A percentile compares a stretch with the other conserved stretches of the same genome.
Conservation (phyloP, 1,140 invertebrate species). For the Drosophila simulans region DNA sequence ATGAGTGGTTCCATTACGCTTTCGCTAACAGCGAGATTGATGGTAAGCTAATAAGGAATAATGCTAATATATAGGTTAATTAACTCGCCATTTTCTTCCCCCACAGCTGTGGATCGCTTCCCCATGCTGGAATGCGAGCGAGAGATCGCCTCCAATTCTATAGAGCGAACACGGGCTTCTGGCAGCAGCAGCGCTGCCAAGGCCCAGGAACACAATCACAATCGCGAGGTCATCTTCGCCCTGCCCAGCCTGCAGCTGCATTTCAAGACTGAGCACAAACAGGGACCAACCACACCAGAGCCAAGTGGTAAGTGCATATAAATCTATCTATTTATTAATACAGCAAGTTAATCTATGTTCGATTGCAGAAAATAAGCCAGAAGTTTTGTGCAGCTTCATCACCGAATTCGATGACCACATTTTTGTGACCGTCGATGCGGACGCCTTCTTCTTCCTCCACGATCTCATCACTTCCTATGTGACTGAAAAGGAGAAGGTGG, state of each 20-base stretch:
- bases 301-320: slow-evolving; percentile 86
- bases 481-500: slow-evolving; percentile 94
- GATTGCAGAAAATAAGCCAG: slow-evolving; percentile 90
- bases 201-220: slow-evolving; percentile 93
- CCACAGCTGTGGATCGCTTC: slow-evolving; percentile 93
- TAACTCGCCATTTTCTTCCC: not conserved
- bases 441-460: slow-evolving; percentile 98
- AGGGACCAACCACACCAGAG: slow-evolving; percentile 90
- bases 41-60: slow-evolving; percentile 86
- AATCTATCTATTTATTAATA: not conserved
- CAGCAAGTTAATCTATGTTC: slow-evolving; percentile 14
- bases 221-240: slow-evolving; percentile 97
- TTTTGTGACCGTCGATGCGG: slow-evolving; percentile 98
- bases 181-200: slow-evolving; percentile 86
- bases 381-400: slow-evolving; percentile 98
- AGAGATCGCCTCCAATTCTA: slow-evolving; percentile 85
- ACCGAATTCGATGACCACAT: slow-evolving; percentile 99
- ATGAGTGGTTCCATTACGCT: slow-evolving; percentile 99
- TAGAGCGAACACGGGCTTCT: slow-evolving; percentile 84
- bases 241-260: slow-evolving; percentile 96
- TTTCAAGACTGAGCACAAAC: slow-evolving; percentile 96
- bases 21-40: slow-evolving; percentile 97
- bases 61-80: not conserved
- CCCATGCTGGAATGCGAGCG: slow-evolving; percentile 92
- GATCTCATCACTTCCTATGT: slow-evolving; percentile 98